Percentiles rank a stretch among this genome's conserved stretches.
phyloP scores from a whole-genome alignment of 2,113 vertebrate genomes.

The Upupa epops region DNA sequence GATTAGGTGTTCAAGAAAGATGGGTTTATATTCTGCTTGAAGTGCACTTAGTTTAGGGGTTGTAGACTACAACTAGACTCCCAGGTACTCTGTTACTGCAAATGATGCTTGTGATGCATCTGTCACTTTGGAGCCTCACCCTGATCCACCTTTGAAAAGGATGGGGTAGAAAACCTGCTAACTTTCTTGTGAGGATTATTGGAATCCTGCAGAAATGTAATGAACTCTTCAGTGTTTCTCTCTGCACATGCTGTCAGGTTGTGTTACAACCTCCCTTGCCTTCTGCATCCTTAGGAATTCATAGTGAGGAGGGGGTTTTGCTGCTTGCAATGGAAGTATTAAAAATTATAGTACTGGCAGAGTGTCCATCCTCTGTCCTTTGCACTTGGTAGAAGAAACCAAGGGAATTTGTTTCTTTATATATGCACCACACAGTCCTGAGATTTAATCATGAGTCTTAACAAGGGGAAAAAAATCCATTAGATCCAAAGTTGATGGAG shows the following conservation, averaged over 20 bases:
- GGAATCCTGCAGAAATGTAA: background rate
- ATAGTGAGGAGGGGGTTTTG: background rate
- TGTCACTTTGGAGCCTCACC: background rate
- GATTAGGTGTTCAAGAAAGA: background rate
- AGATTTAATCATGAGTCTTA: background rate
- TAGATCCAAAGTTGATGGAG: background rate
- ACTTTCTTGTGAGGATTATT: background rate
- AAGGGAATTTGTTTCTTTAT: background rate
- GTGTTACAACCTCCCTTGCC: background rate
- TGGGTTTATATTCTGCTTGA: background rate
- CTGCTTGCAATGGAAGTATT: background rate
- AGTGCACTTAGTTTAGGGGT: background rate
- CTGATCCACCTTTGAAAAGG: background rate
- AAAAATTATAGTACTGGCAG: background rate
- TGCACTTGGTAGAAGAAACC: background rate
- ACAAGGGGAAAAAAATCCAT: background rate
- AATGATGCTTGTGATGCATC: background rate
- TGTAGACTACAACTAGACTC: background rate
- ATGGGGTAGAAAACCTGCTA: background rate
- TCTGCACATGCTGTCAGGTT: background rate
- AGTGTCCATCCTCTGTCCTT: background rate
- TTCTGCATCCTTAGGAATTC: background rate
- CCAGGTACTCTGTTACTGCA: accelerated
- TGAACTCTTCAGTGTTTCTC: background rate
- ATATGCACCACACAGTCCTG: background rate